Conservation (phyloP, 2,113 vertebrate genomes). For the Riparia riparia region DNA sequence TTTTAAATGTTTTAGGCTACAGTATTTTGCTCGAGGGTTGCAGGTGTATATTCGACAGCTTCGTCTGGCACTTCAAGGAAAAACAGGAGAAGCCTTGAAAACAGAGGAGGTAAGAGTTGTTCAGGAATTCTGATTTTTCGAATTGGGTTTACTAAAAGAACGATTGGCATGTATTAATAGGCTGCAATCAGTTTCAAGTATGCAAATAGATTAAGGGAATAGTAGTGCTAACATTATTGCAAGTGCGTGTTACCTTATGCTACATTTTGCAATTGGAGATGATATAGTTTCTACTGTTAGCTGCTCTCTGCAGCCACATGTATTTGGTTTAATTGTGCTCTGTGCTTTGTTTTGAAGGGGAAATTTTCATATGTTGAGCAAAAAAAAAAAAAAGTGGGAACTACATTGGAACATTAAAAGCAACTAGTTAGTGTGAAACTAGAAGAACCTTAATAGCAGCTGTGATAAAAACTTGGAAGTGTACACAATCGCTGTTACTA, state of each 20-base stretch:
- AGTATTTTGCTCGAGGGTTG: slow-evolving; percentile 96
- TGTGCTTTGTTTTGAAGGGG: neutral
- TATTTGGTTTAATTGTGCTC: neutral
- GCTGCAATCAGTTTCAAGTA: neutral
- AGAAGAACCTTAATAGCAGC: neutral
- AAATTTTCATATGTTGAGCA: neutral
- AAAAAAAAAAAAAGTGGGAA: neutral
- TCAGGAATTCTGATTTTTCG: neutral
- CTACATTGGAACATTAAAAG: neutral
- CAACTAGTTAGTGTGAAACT: neutral
- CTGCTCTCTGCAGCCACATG: neutral
- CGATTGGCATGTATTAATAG: neutral
- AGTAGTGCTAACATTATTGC: neutral
- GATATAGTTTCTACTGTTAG: neutral
- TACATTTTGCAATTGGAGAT: neutral
- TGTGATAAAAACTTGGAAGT: neutral
- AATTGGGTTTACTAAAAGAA: neutral
- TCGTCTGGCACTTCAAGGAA: slow-evolving; percentile 94
- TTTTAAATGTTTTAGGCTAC: slow-evolving; percentile 81
- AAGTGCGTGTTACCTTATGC: neutral
- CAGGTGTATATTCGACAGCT: slow-evolving; percentile 98
- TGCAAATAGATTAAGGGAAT: neutral
- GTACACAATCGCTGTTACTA: neutral
- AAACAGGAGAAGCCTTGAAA: slow-evolving; percentile 96
- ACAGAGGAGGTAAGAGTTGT: slow-evolving; percentile 90